Evolutionary conservation across 2,797 vertebrate species (phyloP).

Genomic region (Macroramphosus scolopax): DNA sequence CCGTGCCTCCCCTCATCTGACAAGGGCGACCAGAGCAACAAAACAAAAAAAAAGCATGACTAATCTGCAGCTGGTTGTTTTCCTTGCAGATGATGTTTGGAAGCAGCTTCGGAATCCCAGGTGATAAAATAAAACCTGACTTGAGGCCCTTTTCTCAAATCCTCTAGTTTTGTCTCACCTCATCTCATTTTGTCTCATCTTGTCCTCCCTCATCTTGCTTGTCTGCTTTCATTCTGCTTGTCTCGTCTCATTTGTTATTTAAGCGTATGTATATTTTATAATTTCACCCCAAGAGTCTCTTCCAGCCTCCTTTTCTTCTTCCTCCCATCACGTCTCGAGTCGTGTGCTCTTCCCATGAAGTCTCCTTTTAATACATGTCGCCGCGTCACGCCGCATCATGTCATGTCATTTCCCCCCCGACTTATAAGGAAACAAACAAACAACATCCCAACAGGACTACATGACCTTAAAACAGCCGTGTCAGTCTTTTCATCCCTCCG

Average conservation of each 20-base stretch:
- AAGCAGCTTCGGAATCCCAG: conserved; percentile 25
- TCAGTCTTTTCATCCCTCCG: conserved; percentile 53
- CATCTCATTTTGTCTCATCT: conserved; percentile 16
- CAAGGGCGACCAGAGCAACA: conserved; percentile 26
- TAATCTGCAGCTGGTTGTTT: conserved; percentile 17
- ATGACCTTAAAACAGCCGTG: conserved; percentile 67
- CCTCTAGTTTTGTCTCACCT: conserved; percentile 16
- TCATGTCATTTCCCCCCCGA: conserved; percentile 12
- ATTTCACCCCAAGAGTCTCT: conserved; percentile 14
- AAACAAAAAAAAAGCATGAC: conserved; percentile 3
- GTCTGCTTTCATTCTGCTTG: conserved; percentile 21
- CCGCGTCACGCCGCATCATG: conserved; percentile 16
- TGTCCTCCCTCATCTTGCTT: conserved; percentile 23
- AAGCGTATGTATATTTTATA: conserved; percentile 18
- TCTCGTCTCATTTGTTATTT: conserved; percentile 38
- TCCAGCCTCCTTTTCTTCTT: conserved; percentile 13
- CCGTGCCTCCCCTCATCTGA: too few relatives aligned
- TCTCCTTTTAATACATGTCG: conserved; percentile 5
- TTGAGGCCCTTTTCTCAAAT: conserved; percentile 19
- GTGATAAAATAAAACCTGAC: conserved; percentile 12
- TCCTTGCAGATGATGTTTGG: conserved; percentile 26
- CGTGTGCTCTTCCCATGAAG: conserved; percentile 1
- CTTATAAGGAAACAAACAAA: conserved; percentile 54
- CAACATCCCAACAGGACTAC: conserved; percentile 48
- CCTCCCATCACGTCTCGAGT: conserved; percentile 3